A percentile compares a stretch with the other conserved stretches of the same genome.
These are phyloP conservation scores for Sinelater perroti DNA, from an alignment of 2,888 invertebrate species.

Conservation along the genomic window DNA sequence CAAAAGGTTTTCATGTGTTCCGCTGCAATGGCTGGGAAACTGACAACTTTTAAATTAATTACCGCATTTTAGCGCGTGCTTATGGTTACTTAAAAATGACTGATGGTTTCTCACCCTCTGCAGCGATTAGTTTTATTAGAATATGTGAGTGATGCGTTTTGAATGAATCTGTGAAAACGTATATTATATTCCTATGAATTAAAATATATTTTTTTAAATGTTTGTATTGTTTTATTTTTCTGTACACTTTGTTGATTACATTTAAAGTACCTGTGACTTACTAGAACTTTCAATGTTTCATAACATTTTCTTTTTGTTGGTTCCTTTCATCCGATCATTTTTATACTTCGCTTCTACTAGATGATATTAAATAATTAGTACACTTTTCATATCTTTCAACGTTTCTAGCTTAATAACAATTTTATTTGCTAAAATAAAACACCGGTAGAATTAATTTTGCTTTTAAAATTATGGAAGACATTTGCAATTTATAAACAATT, in stretches of 20 bases:
- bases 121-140: conserved; percentile 10
- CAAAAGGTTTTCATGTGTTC: conserved; percentile 19
- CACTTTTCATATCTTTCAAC: too few species aligned
- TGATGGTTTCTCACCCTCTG: conserved; percentile 23
- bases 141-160: conserved; percentile 7
- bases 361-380: too few species aligned
- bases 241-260: background rate
- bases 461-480: too few species aligned
- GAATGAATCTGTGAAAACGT: conserved; percentile 1
- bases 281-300: too few species aligned
- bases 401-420: too few species aligned
- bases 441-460: too few species aligned
- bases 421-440: too few species aligned
- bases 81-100: conserved; percentile 19
- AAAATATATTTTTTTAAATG: conserved; percentile 11
- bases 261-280: too few species aligned
- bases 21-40: conserved; percentile 24
- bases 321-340: too few species aligned
- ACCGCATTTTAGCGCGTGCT: conserved; percentile 10
- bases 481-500: too few species aligned
- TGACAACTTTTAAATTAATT: conserved; percentile 13
- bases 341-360: too few species aligned
- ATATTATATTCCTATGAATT: conserved; percentile 9
- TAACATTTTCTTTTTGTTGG: too few species aligned
- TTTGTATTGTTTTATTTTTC: background rate